phyloP scores from a whole-genome alignment of 2,888 invertebrate species.

The Synergus gifuensis region DNA sequence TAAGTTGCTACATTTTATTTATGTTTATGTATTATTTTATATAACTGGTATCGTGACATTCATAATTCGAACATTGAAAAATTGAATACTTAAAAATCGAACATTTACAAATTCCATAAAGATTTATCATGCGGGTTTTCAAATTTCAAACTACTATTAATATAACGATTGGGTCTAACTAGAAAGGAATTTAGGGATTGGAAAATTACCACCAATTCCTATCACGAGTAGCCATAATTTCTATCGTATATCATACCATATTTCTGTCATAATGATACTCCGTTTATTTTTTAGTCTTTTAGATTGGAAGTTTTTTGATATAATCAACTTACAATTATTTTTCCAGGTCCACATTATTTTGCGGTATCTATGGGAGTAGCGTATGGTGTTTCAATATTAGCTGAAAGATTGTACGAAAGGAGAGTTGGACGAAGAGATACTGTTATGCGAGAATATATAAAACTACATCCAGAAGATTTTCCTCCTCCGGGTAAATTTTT shows the following conservation, averaged over 20 bases:
- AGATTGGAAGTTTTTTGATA: background rate
- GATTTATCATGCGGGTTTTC: background rate
- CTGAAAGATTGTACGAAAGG: background rate
- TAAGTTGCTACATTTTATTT: conserved; percentile 47
- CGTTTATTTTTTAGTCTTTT: background rate
- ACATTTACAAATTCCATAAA: too few species aligned
- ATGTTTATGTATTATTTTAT: background rate
- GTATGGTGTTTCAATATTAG: too few species aligned
- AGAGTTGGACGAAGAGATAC: conserved; percentile 61
- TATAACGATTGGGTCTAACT: too few species aligned
- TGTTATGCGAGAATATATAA: conserved; percentile 68
- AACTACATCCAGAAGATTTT: conserved; percentile 71
- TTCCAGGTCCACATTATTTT: conserved; percentile 7
- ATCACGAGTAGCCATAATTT: too few species aligned
- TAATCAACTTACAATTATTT: background rate
- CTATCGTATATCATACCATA: too few species aligned
- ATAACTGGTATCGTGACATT: background rate
- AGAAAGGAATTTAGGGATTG: too few species aligned
- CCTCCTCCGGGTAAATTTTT: conserved; percentile 65
- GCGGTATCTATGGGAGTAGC: background rate
- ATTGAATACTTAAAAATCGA: too few species aligned
- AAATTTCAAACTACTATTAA: background rate
- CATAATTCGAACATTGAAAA: background rate
- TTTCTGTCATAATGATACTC: too few species aligned
- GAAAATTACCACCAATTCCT: too few species aligned